Evolutionary conservation across 2,888 invertebrate species (phyloP), one percentile per base, ranked within the genome.

Genomic region (Pemphredon lugubris): DNA sequence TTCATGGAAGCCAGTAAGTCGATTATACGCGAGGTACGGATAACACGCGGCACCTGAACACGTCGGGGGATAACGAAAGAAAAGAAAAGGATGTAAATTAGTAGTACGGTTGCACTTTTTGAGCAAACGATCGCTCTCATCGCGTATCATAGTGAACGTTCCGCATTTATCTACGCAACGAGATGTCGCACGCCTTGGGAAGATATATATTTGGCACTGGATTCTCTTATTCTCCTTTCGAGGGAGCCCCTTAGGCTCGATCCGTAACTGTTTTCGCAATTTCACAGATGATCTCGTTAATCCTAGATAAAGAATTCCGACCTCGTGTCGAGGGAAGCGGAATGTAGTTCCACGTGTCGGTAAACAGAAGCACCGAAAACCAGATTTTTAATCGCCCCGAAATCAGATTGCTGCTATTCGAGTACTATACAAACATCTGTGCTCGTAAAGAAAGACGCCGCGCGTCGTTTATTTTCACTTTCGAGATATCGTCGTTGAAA

Each of bases 141-240:
- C 75, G 70, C 71, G 75, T 61, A 73, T 66, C 55, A 37, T 67
- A 70, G 53, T 59, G 47, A 65, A 70, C 47, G 54, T 63, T 63
- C 44, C 50, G 57, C 14, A 21, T 53, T 32, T 55, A 30, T 18
- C 48, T 60, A 54, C 65, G 69, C 61, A 50, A 72, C 68, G 53
- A 63, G 67, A 60, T 63, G 40, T 69, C 72, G 60, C 60, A 75
- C 77, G 70, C 71, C 58, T 66, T 63, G 76, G 26, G 72, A 75
- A 79, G 77, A 81, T 84, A 74, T 68, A 79, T 63, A 81, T 85
- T 85, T 85, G 86, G 86, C 86, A 85, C 84, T 77, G 79, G 72
- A 81, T 81, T 73, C 63, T 57, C 67, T 45, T 23, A 53, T 45
- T 50, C 40, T 48, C 40, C 26, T 44, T 11, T 68, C 30, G 40